Conservation (phyloP, 2,797 vertebrate species). For the Sebastes itinus region DNA sequence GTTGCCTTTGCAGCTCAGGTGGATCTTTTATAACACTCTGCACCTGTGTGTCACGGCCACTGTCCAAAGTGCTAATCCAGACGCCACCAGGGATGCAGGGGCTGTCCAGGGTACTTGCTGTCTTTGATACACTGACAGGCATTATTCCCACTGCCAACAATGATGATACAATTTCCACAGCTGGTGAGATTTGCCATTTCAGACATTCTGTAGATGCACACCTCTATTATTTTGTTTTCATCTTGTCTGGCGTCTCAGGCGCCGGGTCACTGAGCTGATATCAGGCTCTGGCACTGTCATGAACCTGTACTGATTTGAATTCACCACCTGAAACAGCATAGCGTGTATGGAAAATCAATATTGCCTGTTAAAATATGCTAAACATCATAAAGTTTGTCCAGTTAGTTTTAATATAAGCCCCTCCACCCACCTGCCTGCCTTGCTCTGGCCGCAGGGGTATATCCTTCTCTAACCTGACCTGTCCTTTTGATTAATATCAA, state of each 20-base stretch:
- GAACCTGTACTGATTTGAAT: constrained; percentile 2
- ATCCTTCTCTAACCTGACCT: neutral
- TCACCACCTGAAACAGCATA: neutral
- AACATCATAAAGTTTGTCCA: constrained; percentile 1
- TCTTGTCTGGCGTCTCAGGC: neutral
- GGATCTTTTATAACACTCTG: neutral
- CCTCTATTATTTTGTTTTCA: constrained; percentile 7
- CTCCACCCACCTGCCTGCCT: neutral
- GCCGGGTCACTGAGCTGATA: neutral
- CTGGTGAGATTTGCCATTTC: constrained; percentile 1
- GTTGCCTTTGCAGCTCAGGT: neutral
- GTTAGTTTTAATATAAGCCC: neutral
- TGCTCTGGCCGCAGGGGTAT: neutral
- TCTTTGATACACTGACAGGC: neutral
- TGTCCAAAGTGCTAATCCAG: neutral
- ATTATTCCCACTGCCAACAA: constrained; percentile 8
- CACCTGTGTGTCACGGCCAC: neutral
- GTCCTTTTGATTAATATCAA: neutral
- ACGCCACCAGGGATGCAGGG: neutral
- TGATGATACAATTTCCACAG: neutral
- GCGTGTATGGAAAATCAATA: neutral
- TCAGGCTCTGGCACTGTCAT: neutral
- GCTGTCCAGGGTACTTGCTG: neutral
- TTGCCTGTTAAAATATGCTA: neutral
- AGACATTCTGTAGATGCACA: neutral